Base-by-base conservation (phyloP, 92 coral and sea anemone genomes). In the Umimayanthus kanabou region DNA sequence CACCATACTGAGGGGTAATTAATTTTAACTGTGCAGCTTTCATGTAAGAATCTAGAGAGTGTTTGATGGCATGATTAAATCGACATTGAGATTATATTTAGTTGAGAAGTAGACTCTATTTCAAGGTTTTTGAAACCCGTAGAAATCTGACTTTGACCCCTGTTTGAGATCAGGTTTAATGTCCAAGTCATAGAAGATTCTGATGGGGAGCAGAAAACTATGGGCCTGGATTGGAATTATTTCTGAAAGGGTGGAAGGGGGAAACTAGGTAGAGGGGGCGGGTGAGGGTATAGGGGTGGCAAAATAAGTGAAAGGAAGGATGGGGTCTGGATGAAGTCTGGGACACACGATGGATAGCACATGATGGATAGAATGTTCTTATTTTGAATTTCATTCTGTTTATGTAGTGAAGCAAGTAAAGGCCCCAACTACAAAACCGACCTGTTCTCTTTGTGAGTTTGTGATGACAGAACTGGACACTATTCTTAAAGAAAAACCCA, bases 381-480 rank as follows among this genome's bases (percentile, higher is more conserved):
- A 53, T 53, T 53, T 53, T 53, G 2, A 14, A 6, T 76, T 66
- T 65, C 39, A 11, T 28, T 75, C 4, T 14, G 20, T 16, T 1
- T 4, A 70, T 13, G 10, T 16, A 33, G 78, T 84, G 26, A 30
- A 37, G 28, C 11, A 76, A 84, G 33, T 39, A 4, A 49, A 84
- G 37, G 25, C 15, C 40, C 65, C 40, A 22, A 29, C n/a, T 53
- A 73, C 55, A 33, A 29, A 9, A 64, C 50, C 71, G 11, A n/a
- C 77, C 42, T 42, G 42, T 77, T 2, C 70, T 22, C 53, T 76
- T 67, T 89, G 73, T 78, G 37, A 23, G 25, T 66, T 33, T n/a
- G 28, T 14, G 18, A 28, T 79, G 69, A 23, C 5, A 39, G 77
- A 73, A 30, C 77, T 73, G 77, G 40, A 73, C 5, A 26, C 23